phyloP scores from a whole-genome alignment of 2,113 vertebrate genomes.

The Nesogale talazaci region DNA sequence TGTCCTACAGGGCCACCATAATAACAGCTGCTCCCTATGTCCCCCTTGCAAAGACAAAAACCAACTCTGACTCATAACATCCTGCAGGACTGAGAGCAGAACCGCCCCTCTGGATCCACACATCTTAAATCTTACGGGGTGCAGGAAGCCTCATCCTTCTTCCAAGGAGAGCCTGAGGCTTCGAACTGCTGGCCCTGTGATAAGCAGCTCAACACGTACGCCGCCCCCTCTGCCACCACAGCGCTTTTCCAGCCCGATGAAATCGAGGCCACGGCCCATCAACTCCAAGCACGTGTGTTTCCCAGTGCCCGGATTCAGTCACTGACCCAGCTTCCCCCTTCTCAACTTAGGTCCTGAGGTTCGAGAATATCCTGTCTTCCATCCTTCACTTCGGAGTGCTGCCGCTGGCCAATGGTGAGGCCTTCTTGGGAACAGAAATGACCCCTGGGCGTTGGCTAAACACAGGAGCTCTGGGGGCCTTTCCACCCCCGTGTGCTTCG shows the following conservation, averaged over 20 bases:
- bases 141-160: no score
- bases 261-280: background rate
- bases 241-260: background rate
- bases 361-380: slow-evolving; percentile 86
- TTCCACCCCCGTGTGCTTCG: background rate
- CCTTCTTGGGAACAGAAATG: background rate
- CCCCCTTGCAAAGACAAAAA: no score
- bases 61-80: no score
- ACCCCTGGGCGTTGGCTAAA: background rate
- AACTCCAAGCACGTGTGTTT: background rate
- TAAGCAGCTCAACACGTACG: no score
- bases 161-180: no score
- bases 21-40: no score
- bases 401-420: slow-evolving; percentile 85
- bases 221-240: no score
- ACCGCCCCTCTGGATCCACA: no score
- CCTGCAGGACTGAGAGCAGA: no score
- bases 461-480: background rate
- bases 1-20: no score
- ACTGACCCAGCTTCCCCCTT: slow-evolving; percentile 54
- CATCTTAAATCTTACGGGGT: no score
- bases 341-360: slow-evolving; percentile 80
- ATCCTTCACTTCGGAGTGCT: slow-evolving; percentile 85
- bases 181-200: no score
- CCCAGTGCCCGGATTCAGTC: background rate